These are phyloP conservation scores for Emydura subglobosa DNA, from an alignment of 2,113 vertebrate species.

Conservation along the genomic window DNA sequence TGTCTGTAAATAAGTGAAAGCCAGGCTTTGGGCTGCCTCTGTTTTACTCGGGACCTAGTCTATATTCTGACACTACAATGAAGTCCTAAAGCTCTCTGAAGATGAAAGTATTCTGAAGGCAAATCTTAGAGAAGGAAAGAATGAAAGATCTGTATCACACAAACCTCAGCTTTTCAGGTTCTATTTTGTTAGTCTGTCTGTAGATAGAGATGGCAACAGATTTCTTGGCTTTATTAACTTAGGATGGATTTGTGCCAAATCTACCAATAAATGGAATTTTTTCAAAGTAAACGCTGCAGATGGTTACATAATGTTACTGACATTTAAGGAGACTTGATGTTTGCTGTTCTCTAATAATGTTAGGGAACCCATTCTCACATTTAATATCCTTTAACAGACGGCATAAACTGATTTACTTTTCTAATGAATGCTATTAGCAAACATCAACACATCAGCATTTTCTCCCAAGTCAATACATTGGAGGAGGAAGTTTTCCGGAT, in stretches of 20 bases:
- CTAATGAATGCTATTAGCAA: neutral
- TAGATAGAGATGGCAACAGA: neutral
- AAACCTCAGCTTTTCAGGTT: neutral
- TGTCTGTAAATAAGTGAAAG: neutral
- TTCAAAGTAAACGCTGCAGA: neutral
- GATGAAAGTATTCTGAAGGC: conserved; percentile 26
- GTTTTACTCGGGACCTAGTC: neutral
- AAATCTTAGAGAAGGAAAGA: conserved; percentile 1
- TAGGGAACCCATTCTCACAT: conserved; percentile 2
- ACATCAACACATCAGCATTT: conserved; percentile 28
- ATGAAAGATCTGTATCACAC: neutral
- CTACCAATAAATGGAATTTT: neutral
- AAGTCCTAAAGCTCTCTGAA: conserved; percentile 45
- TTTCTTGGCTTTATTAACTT: neutral
- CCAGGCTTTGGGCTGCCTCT: neutral
- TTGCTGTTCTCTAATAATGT: conserved; percentile 14
- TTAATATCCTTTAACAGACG: conserved; percentile 20
- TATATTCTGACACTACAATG: neutral
- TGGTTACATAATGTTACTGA: conserved; percentile 10
- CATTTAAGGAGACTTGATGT: conserved; percentile 1
- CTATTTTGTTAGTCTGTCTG: neutral
- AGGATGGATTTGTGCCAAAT: conserved; percentile 22
- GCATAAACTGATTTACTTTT: conserved; percentile 23
- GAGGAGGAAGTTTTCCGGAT: neutral
- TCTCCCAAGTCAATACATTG: neutral